Percentiles rank a stretch among this genome's conserved stretches.
phyloP scores from a whole-genome alignment of 2,797 vertebrate species.

The Gambusia yucatana region DNA sequence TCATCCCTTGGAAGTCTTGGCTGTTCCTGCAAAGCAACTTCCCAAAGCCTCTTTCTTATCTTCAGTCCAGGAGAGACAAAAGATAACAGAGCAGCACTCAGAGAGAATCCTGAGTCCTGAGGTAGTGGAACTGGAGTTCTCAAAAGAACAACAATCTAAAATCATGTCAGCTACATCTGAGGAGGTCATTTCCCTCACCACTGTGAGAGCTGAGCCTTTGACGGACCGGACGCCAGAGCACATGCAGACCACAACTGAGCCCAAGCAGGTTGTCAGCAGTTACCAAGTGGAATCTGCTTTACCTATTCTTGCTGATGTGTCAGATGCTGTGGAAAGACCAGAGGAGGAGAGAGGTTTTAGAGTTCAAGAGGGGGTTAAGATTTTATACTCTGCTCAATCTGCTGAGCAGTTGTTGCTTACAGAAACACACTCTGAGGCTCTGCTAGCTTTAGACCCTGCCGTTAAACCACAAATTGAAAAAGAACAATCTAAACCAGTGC shows the following conservation, averaged over 20 bases:
- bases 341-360: conserved; percentile 70
- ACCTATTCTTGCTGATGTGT: conserved; percentile 67
- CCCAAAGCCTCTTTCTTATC: conserved; percentile 71
- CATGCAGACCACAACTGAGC: conserved; percentile 50
- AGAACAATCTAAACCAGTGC: conserved; percentile 53
- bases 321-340: conserved; percentile 41
- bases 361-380: conserved; percentile 77
- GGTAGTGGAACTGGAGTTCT: conserved; percentile 56
- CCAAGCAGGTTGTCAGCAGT: conserved; percentile 61
- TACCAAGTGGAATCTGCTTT: conserved; percentile 67
- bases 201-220: conserved; percentile 59
- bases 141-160: conserved; percentile 66
- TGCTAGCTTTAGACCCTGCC: conserved; percentile 59
- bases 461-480: conserved; percentile 39
- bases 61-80: conserved; percentile 77
- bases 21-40: conserved; percentile 70
- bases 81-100: conserved; percentile 78
- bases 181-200: conserved; percentile 68
- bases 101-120: conserved; percentile 78
- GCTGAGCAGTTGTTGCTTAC: conserved; percentile 62
- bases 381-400: conserved; percentile 75
- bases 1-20: conserved; percentile 60
- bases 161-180: conserved; percentile 75
- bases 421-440: conserved; percentile 64
- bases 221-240: conserved; percentile 40